Percentiles rank a stretch among this genome's conserved stretches.
These are phyloP conservation scores for Coregonus suidteri DNA, from an alignment of 2,797 vertebrate species.

Conservation along the genomic window DNA sequence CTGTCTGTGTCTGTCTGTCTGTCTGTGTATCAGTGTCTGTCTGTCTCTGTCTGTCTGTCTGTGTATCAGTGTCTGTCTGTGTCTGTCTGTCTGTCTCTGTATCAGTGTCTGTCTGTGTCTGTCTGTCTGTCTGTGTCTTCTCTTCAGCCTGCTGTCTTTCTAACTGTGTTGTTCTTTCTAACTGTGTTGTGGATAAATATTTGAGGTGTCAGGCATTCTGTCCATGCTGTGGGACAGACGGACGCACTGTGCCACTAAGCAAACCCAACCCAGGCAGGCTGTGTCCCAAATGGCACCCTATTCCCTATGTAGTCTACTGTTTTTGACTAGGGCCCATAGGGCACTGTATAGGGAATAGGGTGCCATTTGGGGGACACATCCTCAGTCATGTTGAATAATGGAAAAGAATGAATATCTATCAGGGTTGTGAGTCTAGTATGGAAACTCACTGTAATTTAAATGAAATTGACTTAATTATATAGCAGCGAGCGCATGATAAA, in stretches of 20 bases:
- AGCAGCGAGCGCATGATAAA: slow-evolving; percentile 37
- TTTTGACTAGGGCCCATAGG: neutral
- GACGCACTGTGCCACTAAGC: slow-evolving; percentile 47
- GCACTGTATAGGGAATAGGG: neutral
- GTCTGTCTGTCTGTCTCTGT: too few species aligned
- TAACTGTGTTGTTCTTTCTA: slow-evolving; percentile 22
- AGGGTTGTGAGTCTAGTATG: slow-evolving; percentile 48
- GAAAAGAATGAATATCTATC: slow-evolving; percentile 45
- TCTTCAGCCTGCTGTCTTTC: neutral
- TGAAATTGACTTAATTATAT: slow-evolving; percentile 64
- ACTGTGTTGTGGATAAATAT: slow-evolving; percentile 69
- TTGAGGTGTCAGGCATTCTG: slow-evolving; percentile 67
- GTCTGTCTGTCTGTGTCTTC: neutral
- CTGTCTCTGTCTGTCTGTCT: too few species aligned
- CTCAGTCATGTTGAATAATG: slow-evolving; percentile 46
- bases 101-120: too few species aligned
- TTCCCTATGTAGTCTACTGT: too few species aligned
- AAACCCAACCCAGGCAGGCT: slow-evolving; percentile 37
- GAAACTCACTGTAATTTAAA: slow-evolving; percentile 60
- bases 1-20: too few species aligned
- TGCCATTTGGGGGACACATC: neutral
- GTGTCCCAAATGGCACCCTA: too few species aligned
- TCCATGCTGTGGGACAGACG: slow-evolving; percentile 54
- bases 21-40: too few species aligned
- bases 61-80: too few species aligned